These are phyloP conservation scores for Hemitrygon akajei DNA, from an alignment of 2,797 vertebrate species.

Conservation along the genomic window DNA sequence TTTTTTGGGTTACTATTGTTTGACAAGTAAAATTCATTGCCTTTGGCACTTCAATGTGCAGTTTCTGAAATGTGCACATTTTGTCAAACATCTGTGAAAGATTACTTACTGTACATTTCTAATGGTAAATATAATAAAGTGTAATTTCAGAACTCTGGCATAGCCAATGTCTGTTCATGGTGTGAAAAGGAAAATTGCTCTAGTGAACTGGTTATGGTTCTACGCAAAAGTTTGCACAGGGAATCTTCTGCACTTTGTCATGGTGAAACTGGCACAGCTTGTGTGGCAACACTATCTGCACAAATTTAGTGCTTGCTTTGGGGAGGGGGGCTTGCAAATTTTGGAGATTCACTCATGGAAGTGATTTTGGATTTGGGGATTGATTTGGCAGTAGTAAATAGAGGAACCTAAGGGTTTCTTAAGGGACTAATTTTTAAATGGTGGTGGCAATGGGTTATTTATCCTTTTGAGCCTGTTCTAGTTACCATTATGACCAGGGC, in stretches of 20 bases:
- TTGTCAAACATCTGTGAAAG: conserved; percentile 9
- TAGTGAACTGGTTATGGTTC: no score
- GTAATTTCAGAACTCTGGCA: conserved; percentile 25
- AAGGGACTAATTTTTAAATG: no score
- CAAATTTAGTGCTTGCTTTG: no score
- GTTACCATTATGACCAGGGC: no score
- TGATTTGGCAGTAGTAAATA: no score
- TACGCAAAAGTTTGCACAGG: background rate
- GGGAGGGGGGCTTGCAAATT: no score
- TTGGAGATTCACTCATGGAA: no score
- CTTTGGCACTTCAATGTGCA: conserved; percentile 27
- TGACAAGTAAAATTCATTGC: conserved; percentile 1
- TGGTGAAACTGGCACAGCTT: background rate
- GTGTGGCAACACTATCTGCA: no score
- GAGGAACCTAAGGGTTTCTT: no score
- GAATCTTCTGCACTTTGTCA: background rate
- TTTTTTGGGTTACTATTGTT: conserved; percentile 13
- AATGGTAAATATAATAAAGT: conserved; percentile 38
- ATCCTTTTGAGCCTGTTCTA: no score
- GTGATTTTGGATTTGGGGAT: no score
- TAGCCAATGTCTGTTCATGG: background rate
- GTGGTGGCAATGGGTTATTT: no score
- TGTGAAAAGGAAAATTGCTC: background rate
- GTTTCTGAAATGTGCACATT: conserved; percentile 30
- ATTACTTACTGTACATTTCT: conserved; percentile 36